Conservation (phyloP, 1,140 invertebrate genomes). For the Drosophila pallidifrons region DNA sequence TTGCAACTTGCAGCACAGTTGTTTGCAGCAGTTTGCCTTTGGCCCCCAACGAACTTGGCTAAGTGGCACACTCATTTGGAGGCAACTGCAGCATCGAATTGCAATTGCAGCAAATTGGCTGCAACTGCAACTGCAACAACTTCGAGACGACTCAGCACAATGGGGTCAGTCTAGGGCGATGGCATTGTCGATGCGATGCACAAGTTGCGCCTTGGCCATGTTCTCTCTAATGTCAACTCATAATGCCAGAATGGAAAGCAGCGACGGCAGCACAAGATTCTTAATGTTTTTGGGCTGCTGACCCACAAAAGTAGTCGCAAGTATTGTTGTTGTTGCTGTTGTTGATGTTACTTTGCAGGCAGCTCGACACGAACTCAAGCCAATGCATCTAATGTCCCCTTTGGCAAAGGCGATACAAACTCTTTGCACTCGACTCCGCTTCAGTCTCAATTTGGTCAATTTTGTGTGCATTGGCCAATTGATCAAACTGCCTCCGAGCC, state of each 20-base stretch:
- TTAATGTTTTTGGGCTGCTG: constrained; percentile 34
- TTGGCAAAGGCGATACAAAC: too few species aligned
- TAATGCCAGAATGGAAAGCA: constrained; percentile 45
- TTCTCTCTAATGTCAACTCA: constrained; percentile 64
- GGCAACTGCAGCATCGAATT: constrained; percentile 43
- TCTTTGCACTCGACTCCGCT: not conserved
- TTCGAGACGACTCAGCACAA: constrained; percentile 32
- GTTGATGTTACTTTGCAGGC: constrained; percentile 33
- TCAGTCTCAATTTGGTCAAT: constrained; percentile 47
- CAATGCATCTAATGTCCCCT: constrained; percentile 8
- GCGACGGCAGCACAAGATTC: not conserved
- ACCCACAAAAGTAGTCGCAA: constrained; percentile 40
- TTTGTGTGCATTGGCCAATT: constrained; percentile 42
- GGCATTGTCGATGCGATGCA: constrained; percentile 45
- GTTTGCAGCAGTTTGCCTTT: constrained; percentile 25
- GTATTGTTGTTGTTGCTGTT: constrained; percentile 16
- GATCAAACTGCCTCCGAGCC: constrained; percentile 26
- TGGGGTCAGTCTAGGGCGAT: constrained; percentile 74
- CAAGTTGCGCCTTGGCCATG: constrained; percentile 51
- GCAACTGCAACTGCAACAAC: constrained; percentile 20
- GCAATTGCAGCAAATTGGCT: constrained; percentile 74
- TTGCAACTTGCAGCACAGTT: constrained; percentile 1
- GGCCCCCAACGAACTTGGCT: constrained; percentile 40
- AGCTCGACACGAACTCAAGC: constrained; percentile 43
- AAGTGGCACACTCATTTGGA: constrained; percentile 74